phyloP scores from a whole-genome alignment of 2,797 vertebrate genomes.

The Valencia hispanica region DNA sequence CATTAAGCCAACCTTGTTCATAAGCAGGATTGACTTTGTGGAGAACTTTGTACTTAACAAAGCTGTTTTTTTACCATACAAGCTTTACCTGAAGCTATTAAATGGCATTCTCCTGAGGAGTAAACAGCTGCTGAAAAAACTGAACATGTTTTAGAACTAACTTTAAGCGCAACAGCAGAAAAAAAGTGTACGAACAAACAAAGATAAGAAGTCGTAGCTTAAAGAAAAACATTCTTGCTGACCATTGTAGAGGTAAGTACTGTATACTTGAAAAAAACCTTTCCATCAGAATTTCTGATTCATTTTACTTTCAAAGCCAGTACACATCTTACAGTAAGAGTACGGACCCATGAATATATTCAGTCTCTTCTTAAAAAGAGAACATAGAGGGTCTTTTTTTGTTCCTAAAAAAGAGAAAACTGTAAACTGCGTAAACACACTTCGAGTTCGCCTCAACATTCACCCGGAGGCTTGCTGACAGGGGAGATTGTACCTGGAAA shows the following conservation, averaged over 20 bases:
- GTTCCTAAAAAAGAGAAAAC: constrained; percentile 4
- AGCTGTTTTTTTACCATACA: neutral
- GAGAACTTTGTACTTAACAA: neutral
- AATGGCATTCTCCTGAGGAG: neutral
- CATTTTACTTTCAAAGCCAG: neutral
- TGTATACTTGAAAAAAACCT: neutral
- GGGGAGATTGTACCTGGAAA: constrained; percentile 31
- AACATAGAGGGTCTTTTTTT: constrained; percentile 5
- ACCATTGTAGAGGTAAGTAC: neutral
- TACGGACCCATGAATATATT: neutral
- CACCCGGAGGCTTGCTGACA: constrained; percentile 39
- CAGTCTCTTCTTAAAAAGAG: neutral
- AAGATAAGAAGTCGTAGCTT: neutral
- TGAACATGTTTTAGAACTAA: neutral
- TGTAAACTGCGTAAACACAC: constrained; percentile 10
- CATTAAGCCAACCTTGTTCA: neutral
- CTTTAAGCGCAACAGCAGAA: neutral
- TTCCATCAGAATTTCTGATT: neutral
- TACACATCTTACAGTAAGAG: no score
- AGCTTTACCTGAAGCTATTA: neutral
- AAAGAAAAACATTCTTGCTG: neutral
- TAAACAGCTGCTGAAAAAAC: neutral
- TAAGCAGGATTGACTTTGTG: neutral
- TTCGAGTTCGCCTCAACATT: constrained; percentile 36
- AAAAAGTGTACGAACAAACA: neutral